These are phyloP conservation scores for Heteronetta atricapilla DNA, from an alignment of 2,113 vertebrate genomes.

Conservation along the genomic window DNA sequence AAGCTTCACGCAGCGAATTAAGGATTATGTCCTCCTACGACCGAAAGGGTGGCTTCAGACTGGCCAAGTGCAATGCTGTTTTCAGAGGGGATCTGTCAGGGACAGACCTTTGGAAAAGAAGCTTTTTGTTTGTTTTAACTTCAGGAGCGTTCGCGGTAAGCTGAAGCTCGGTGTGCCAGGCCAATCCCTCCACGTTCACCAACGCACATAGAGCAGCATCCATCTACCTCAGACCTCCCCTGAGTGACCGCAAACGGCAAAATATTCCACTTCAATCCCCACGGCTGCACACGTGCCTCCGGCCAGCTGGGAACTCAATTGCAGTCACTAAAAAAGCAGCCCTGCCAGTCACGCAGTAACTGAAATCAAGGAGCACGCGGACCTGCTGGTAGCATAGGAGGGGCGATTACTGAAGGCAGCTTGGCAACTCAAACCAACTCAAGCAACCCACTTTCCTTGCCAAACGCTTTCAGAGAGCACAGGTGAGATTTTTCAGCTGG, in stretches of 20 bases:
- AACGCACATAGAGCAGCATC: rapidly evolving
- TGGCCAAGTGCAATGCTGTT: neutral
- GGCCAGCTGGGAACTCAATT: neutral
- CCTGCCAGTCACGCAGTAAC: neutral
- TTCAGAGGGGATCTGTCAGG: neutral
- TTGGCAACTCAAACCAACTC: neutral
- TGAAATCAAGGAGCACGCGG: neutral
- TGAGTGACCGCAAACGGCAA: neutral
- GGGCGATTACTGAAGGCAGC: neutral
- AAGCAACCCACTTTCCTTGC: neutral
- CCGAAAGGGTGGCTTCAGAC: neutral
- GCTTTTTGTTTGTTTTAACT: neutral
- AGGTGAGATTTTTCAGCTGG: neutral
- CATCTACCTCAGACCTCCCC: neutral
- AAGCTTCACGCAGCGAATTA: neutral
- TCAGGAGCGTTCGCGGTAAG: neutral
- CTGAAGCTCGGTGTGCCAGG: rapidly evolving
- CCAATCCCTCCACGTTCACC: neutral
- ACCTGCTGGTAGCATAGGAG: neutral
- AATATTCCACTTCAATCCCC: neutral
- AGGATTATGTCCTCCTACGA: neutral
- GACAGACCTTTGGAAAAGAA: neutral
- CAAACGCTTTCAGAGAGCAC: neutral
- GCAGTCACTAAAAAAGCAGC: neutral
- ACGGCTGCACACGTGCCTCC: neutral